Base-by-base conservation (phyloP, 1,140 invertebrate genomes). In the Papilio glaucus region DNA sequence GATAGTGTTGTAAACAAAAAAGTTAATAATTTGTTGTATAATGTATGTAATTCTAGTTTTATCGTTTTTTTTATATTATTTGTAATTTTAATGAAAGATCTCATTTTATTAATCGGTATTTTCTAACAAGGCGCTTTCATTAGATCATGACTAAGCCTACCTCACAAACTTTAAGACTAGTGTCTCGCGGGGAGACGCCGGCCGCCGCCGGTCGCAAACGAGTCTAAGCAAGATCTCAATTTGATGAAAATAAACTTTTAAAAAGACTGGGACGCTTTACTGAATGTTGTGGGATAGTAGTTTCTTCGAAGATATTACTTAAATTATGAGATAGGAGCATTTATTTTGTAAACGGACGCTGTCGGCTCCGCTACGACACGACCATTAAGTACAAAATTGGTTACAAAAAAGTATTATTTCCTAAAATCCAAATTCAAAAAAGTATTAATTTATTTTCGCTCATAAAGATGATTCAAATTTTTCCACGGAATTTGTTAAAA, bases 41-140 rank as follows among this genome's bases (percentile, higher is more conserved):
- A 87, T 90, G 81, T 90, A 91, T 92, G 89, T 93, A 93, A 91
- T 87, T 87, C 82, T 93, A 93, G 89, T 89, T 93, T 91, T 90
- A 91, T 87, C 84, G 85, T 90, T 88, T 92, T 87, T 92, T 84
- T 91, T 89, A 87, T 90, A 87, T 90, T 89, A 90, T 92, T 91
- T 88, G 85, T 92, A 92, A 91, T 90, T 93, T 84, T 92, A 92
- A 92, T 93, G 89, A 93, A 93, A 91, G 91, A 93, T 93, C 91
- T 93, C 91, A 93, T 93, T 93, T 91, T 91, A 92, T 91, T 93
- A 93, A 93, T 93, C 91, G 91, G 91, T 93, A 93, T 91, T 93
- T 91, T 93, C 85, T 93, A 93, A 93, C 91, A 91, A 91, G 91
- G 91, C 91, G 91, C 89, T 93, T 90, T 91, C 88, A 92, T 91